Percentiles rank a stretch among this genome's conserved stretches.
Evolutionary conservation across 2,797 vertebrate genomes (phyloP).

Genomic region (Premnoplex brunnescens): DNA sequence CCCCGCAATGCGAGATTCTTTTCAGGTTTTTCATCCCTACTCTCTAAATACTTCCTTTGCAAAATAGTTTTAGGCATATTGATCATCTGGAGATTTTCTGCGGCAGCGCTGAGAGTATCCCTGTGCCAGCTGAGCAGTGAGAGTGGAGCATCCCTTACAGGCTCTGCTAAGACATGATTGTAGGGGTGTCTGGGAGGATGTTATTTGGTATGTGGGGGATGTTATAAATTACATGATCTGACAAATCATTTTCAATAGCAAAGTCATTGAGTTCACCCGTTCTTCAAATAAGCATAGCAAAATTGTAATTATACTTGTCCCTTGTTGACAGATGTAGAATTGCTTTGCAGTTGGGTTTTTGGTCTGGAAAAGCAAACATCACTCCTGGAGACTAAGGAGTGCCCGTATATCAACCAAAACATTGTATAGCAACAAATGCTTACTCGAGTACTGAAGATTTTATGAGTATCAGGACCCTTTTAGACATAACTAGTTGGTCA

Average conservation of each 20-base stretch:
- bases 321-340: background rate
- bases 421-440: background rate
- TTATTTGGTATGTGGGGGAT: background rate
- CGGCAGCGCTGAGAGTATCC: background rate
- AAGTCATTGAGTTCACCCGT: background rate
- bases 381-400: background rate
- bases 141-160: background rate
- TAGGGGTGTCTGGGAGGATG: background rate
- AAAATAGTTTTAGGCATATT: background rate
- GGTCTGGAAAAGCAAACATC: background rate
- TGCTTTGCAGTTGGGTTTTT: background rate
- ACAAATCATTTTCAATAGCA: background rate
- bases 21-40: background rate
- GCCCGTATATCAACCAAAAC: background rate
- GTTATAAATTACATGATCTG: background rate
- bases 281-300: background rate
- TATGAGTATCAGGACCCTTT: background rate
- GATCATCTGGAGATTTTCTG: background rate
- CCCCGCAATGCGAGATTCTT: background rate
- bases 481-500: background rate
- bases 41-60: background rate
- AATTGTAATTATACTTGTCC: background rate
- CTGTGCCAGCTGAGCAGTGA: background rate
- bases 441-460: background rate
- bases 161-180: background rate